These are phyloP conservation scores for Hexactinellida sp. DNA, from an alignment of 37 sponge, comb jelly and placozoan genomes.

Conservation along the genomic window DNA sequence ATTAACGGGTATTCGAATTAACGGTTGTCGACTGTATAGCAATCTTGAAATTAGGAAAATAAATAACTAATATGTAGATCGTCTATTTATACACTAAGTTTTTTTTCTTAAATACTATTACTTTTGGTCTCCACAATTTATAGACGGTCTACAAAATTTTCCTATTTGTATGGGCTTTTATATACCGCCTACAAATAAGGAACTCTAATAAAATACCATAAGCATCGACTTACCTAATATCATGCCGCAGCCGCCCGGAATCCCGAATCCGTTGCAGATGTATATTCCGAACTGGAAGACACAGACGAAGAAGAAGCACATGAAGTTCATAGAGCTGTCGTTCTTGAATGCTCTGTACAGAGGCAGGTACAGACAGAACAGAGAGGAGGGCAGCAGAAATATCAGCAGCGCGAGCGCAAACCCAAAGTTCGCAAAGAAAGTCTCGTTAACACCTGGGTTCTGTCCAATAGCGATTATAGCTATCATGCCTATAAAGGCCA, in stretches of 20 bases:
- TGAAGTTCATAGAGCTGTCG: slow-evolving; percentile 32
- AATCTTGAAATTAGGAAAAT: too few relatives aligned
- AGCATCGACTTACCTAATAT: neutral
- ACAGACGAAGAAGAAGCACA: slow-evolving; percentile 58
- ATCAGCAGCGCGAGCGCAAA: slow-evolving; percentile 35
- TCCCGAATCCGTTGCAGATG: neutral
- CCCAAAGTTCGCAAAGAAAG: slow-evolving; percentile 41
- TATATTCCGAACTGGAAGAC: neutral
- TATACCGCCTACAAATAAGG: too few relatives aligned
- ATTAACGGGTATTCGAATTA: too few relatives aligned
- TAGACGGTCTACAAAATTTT: too few relatives aligned
- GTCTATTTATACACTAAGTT: too few relatives aligned
- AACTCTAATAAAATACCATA: too few relatives aligned
- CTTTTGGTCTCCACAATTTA: too few relatives aligned
- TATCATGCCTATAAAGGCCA: slow-evolving; percentile 22
- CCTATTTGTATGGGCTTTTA: too few relatives aligned
- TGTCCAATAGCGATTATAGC: neutral
- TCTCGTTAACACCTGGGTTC: neutral
- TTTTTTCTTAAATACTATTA: too few relatives aligned
- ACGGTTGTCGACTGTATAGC: too few relatives aligned
- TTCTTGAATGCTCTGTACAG: slow-evolving; percentile 73
- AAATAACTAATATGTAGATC: too few relatives aligned
- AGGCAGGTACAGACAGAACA: slow-evolving; percentile 83
- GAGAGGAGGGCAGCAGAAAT: slow-evolving; percentile 45
- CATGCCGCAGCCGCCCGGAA: neutral